phyloP scores from a whole-genome alignment of 2,113 vertebrate genomes.

The Antennarius striatus region DNA sequence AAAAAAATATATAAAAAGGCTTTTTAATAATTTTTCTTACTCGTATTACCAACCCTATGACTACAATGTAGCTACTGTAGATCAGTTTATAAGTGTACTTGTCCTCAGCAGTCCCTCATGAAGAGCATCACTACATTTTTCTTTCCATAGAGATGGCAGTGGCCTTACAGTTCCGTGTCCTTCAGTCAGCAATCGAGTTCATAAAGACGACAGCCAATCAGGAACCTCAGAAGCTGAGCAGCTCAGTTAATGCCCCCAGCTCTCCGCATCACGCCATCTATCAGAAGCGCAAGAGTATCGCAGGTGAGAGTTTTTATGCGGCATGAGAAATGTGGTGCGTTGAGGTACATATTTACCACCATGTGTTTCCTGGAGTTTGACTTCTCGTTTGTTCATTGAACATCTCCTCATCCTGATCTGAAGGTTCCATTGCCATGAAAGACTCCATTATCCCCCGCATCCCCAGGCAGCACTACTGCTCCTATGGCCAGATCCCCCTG shows the following conservation, averaged over 20 bases:
- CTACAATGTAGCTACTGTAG: too few relatives aligned
- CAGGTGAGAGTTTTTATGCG: conserved; percentile 80
- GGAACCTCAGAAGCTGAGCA: conserved; percentile 80
- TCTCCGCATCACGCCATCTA: conserved; percentile 79
- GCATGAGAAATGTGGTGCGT: not conserved
- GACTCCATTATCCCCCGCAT: conserved; percentile 83
- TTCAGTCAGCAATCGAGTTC: conserved; percentile 92
- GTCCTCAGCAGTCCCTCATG: not conserved
- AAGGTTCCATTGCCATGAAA: conserved; percentile 89
- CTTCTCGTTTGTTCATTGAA: conserved; percentile 33
- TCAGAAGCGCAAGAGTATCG: conserved; percentile 91
- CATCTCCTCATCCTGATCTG: conserved; percentile 56
- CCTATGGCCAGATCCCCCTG: conserved; percentile 79
- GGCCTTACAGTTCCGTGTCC: conserved; percentile 89
- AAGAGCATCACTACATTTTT: not conserved
- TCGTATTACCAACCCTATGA: too few relatives aligned
- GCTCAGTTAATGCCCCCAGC: conserved; percentile 66
- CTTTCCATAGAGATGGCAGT: conserved; percentile 86
- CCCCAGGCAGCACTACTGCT: conserved; percentile 81
- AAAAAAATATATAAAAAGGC: too few relatives aligned
- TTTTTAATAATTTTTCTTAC: too few relatives aligned
- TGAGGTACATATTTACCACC: not conserved
- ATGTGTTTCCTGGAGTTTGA: conserved; percentile 3
- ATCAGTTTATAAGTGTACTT: not conserved
- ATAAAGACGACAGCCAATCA: conserved; percentile 92